phyloP scores from a whole-genome alignment of 2,113 vertebrate species.

The Leucoraja erinaceus region DNA sequence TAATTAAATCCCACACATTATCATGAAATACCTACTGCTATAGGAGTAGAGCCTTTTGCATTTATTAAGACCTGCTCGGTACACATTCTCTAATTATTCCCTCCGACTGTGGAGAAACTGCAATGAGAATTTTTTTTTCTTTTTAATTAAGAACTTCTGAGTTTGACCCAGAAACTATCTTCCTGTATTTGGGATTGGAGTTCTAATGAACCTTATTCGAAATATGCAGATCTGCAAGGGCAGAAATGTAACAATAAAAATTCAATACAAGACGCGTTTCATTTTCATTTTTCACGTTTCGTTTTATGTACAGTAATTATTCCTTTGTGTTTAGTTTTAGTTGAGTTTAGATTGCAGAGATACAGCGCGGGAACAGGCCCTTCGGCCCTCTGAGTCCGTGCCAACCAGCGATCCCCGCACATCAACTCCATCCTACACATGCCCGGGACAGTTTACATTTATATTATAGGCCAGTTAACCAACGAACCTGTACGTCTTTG shows the following conservation, averaged over 20 bases:
- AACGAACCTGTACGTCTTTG: no score
- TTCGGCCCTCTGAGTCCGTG: no score
- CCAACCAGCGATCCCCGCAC: no score
- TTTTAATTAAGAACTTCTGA: neutral
- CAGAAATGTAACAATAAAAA: neutral
- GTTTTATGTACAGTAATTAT: no score
- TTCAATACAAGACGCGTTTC: neutral
- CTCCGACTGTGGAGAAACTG: neutral
- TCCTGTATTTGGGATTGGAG: neutral
- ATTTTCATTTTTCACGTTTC: neutral
- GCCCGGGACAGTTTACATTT: no score
- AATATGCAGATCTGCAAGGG: neutral
- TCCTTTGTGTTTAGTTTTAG: no score
- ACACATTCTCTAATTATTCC: neutral
- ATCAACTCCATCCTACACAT: no score
- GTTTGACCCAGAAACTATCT: neutral
- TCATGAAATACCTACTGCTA: neutral
- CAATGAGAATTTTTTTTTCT: neutral
- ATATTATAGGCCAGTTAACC: no score
- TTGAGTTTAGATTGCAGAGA: no score
- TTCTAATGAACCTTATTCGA: neutral
- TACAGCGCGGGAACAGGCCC: no score
- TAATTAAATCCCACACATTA: neutral
- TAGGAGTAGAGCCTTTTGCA: neutral
- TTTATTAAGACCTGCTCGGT: neutral